Percentiles rank a stretch among this genome's conserved stretches.
Conservation (phyloP, 2,113 vertebrate genomes). For the Collichthys lucidus region DNA sequence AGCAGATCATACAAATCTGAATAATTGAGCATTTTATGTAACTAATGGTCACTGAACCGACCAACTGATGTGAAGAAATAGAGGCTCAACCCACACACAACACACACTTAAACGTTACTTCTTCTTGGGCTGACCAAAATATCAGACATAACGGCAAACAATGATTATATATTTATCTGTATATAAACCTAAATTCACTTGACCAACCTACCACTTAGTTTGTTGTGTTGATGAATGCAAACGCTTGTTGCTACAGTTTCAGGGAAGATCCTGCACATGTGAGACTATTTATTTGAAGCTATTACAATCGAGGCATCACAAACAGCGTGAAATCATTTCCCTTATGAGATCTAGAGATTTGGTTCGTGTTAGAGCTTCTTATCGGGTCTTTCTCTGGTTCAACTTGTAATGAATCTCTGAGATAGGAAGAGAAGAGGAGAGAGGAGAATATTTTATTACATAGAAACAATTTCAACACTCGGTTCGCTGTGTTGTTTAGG, state of each 20-base stretch:
- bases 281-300: background rate
- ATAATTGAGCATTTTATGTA: background rate
- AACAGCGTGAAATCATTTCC: background rate
- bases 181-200: background rate
- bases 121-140: background rate
- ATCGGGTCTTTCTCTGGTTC: constrained; percentile 11
- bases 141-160: background rate
- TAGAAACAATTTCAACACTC: background rate
- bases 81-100: constrained; percentile 5
- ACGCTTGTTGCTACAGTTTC: background rate
- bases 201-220: background rate
- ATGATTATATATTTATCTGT: background rate
- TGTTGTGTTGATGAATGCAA: background rate
- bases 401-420: constrained; percentile 10
- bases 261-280: background rate
- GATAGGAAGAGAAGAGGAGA: background rate
- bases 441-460: background rate
- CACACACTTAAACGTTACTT: background rate
- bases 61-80: constrained; percentile 1
- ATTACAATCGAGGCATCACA: background rate
- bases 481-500: background rate
- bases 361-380: constrained; percentile 24
- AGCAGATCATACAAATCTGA: constrained; percentile 18
- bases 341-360: background rate
- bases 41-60: background rate